Conservation (phyloP, 2,113 vertebrate genomes). For the Gymnorhina tibicen region DNA sequence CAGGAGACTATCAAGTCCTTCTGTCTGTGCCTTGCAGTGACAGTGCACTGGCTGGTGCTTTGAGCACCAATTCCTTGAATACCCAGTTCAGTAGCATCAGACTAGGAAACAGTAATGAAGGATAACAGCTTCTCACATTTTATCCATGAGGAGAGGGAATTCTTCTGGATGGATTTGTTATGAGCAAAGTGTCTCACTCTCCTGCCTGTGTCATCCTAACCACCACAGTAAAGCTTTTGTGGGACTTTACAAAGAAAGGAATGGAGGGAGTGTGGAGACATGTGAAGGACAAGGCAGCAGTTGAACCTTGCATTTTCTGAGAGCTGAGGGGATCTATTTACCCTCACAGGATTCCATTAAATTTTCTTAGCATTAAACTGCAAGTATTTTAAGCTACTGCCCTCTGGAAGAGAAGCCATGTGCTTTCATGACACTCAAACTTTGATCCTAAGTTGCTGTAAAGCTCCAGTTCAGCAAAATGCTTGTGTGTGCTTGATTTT, state of each 20-base stretch:
- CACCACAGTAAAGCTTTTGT: background rate
- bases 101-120: background rate
- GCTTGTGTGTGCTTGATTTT: slow-evolving; percentile 42
- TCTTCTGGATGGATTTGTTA: background rate
- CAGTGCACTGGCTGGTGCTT: background rate
- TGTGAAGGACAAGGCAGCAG: background rate
- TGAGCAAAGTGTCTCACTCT: background rate
- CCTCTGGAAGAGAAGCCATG: slow-evolving; percentile 17
- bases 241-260: background rate
- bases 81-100: background rate
- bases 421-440: slow-evolving; percentile 25
- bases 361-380: slow-evolving; percentile 33
- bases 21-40: background rate
- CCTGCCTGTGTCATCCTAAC: background rate
- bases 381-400: slow-evolving; percentile 27
- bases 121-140: background rate
- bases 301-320: background rate
- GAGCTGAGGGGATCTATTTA: background rate
- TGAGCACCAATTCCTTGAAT: background rate
- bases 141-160: background rate
- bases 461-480: slow-evolving; percentile 52
- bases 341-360: slow-evolving; percentile 14
- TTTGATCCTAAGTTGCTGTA: slow-evolving; percentile 57
- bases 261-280: background rate
- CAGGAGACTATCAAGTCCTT: background rate